Evolutionary conservation across 2,888 invertebrate species (phyloP), one percentile per base, ranked within the genome.

Genomic region (Mesorhabditis spiculigera): DNA sequence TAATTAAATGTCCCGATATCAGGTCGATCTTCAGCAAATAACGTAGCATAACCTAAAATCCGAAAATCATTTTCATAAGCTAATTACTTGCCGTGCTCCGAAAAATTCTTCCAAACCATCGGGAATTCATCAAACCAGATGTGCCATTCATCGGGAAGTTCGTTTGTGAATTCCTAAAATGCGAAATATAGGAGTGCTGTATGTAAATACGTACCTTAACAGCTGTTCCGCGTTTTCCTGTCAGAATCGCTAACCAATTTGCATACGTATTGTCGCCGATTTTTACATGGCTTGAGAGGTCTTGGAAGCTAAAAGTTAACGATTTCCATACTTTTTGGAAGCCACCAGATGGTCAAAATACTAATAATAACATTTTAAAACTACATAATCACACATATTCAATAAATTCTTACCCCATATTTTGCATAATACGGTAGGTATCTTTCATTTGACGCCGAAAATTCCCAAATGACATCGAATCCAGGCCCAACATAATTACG

Each of bases 231-330:
- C 76, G 66, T 68, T 76, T 75, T 1, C 86, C 86, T 3, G 82
- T 77, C 16, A 86, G 77, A 78, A 87, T 81, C 1, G 86, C 86
- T 4, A 85, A 68, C 43, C 86, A 73, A 71, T 87, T 87, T 4
- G 82, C 83, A 69, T 83, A 87, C 0, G 87, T 87, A 70, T 87
- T 87, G 74, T 87, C 87, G 5, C 84, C 86, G 42, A 87, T 86
- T 71, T 87, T 87, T 69, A 84, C 86, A 72, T 86, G 86, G 5
- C 78, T 75, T 41, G 71, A 58, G 71, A 81, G 67, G 58, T 77
- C 76, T 1, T 75, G 62, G 63, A 81, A 81, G 8, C 58, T 50
- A 50, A 2, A 50, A 1, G 28, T 28, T 28, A 28, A 28, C 28
- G 28, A 28, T 28, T 28, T 28, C 28, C 3, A 1, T 28, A 28